phyloP scores from a whole-genome alignment of 2,888 invertebrate species.

The Drosophila subquinaria region DNA sequence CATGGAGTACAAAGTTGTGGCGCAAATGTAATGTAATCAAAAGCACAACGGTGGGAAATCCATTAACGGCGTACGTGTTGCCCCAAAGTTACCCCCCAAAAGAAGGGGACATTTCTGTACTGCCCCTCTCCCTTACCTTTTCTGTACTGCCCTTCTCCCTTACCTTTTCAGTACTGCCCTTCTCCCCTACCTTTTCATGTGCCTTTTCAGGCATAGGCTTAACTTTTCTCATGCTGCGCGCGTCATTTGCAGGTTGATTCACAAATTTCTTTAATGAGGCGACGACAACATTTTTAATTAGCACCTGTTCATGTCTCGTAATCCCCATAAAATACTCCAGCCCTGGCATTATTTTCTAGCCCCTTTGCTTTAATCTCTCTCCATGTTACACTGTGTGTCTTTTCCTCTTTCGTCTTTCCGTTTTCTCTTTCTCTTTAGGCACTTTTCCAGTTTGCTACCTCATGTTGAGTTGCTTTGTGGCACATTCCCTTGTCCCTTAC shows the following conservation, averaged over 20 bases:
- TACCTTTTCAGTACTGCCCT: background rate
- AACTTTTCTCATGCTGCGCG: conserved; percentile 42
- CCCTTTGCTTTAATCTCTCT: background rate
- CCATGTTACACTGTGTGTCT: background rate
- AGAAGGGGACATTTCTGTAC: background rate
- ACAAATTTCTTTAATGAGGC: conserved; percentile 83
- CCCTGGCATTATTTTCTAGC: conserved; percentile 57
- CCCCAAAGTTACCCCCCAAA: conserved; percentile 70
- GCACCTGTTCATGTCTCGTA: conserved; percentile 76
- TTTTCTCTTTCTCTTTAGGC: conserved; percentile 18
- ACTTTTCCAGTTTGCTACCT: conserved; percentile 31
- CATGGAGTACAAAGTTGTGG: conserved; percentile 21
- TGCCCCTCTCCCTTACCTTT: background rate
- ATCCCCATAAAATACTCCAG: conserved; percentile 59
- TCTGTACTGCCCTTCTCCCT: too few relatives aligned
- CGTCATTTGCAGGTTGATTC: conserved; percentile 64
- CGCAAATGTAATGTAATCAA: conserved; percentile 71
- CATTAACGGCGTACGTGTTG: conserved; percentile 86
- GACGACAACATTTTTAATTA: conserved; percentile 85
- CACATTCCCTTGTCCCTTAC: background rate
- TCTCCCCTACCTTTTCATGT: background rate
- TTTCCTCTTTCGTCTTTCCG: background rate
- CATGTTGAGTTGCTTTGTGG: background rate
- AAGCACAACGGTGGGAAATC: conserved; percentile 61
- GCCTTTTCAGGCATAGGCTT: conserved; percentile 11